phyloP scores from a whole-genome alignment of 37 sponge, comb jelly and placozoan genomes.

The Geodia barretti region DNA sequence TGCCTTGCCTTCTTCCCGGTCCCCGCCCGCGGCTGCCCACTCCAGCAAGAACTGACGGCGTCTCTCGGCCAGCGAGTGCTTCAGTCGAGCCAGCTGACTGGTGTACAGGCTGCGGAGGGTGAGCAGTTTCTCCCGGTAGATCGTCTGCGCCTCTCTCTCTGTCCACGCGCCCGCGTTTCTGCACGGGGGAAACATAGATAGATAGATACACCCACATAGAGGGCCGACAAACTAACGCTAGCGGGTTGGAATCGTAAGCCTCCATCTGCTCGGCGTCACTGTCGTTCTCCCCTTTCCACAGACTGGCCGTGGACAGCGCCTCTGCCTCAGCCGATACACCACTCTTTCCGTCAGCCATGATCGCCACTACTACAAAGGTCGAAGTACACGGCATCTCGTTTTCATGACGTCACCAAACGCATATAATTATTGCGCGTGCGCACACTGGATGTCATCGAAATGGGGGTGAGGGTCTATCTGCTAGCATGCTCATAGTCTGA shows the following conservation, averaged over 20 bases:
- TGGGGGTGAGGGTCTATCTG: too few species aligned
- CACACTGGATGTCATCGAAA: too few species aligned
- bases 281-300: slow-evolving; percentile 79
- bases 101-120: slow-evolving; percentile 57
- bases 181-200: not conserved
- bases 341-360: not conserved
- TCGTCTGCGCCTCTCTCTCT: slow-evolving; percentile 39
- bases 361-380: not conserved
- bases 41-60: slow-evolving; percentile 64
- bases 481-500: slow-evolving; percentile 22
- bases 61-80: slow-evolving; percentile 44
- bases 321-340: not conserved
- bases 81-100: slow-evolving; percentile 61
- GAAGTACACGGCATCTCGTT: not conserved
- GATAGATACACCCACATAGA: not conserved
- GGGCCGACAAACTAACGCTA: slow-evolving; percentile 32
- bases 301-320: slow-evolving; percentile 4
- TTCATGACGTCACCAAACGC: too few species aligned
- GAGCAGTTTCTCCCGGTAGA: slow-evolving; percentile 56
- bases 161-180: slow-evolving; percentile 72
- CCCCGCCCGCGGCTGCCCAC: slow-evolving; percentile 56
- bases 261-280: slow-evolving; percentile 48
- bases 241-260: slow-evolving; percentile 20
- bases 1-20: slow-evolving; percentile 28
- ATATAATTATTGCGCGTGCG: not conserved